Evolutionary conservation across 2,113 vertebrate species (phyloP), one percentile per base, ranked within the genome.

Genomic region (Brienomyrus longianalis): DNA sequence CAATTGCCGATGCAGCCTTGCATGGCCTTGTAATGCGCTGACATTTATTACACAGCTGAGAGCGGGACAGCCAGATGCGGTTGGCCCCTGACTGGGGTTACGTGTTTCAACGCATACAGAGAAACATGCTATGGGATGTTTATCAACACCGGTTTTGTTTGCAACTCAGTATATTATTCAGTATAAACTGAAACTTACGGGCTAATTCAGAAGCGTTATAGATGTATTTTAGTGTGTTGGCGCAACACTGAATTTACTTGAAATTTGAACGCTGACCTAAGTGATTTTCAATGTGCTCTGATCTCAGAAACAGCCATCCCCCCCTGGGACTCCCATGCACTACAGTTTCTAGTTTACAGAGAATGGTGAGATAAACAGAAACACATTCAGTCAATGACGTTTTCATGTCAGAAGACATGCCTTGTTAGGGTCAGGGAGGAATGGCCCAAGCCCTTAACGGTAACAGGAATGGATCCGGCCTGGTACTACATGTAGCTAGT

Each of bases 1-100:
- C 96, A 97, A 97, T 97, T 96, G 96, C 95, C 95, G 94, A 96
- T 96, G 96, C 96, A 97, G 96, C 96, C 96, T 96, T 96, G 95
- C 97, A 96, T 96, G 96, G 96, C 97, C 90, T 89, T 87, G 89
- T 92, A 90, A 93, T 92, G 92, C 92, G 93, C 93, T 93, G 93
- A 93, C 91, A 94, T 95, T 93, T 92, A 93, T 92, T 88, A 91
- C 88, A 85, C 91, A 17, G 90, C 87, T 85, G 85, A 89, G 70
- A 43, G 70, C 8, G 11, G 47, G 70, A 10, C 7, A 0, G n/a
- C 15, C 88, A 19, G 11, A 48, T 1, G 17, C 3, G 77, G 5
- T 21, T 19, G 7, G 39, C 59, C 23, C 39, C 17, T 7, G n/a
- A 23, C 17, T 23, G 59, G 62, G 66, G 2, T 31, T 4, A 31